phyloP scores from a whole-genome alignment of 2,797 vertebrate species.

The Gymnocypris eckloni region DNA sequence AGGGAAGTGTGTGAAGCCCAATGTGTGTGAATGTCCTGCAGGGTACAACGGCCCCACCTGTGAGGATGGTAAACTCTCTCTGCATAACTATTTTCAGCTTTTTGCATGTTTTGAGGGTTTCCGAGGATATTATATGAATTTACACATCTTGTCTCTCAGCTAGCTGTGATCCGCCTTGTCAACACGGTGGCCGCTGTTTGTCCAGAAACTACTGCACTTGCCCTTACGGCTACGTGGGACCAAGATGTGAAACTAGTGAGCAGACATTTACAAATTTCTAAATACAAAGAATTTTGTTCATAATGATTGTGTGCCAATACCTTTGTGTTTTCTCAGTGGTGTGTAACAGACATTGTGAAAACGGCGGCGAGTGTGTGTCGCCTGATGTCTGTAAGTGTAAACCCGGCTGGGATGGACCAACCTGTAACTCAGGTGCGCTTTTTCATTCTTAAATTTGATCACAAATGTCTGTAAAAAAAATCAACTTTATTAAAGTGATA shows the following conservation, averaged over 20 bases:
- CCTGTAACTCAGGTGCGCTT: constrained; percentile 85
- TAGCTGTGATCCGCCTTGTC: constrained; percentile 85
- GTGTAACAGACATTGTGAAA: constrained; percentile 93
- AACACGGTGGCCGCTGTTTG: constrained; percentile 85
- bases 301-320: not conserved
- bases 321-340: constrained; percentile 79
- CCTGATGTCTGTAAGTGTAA: constrained; percentile 88
- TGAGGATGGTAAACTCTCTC: constrained; percentile 81
- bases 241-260: constrained; percentile 92
- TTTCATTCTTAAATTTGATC: constrained; percentile 2
- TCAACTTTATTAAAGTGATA: not conserved
- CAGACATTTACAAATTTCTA: not conserved
- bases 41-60: constrained; percentile 83
- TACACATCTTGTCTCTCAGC: constrained; percentile 70
- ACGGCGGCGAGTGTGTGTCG: constrained; percentile 86
- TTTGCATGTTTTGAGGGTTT: not conserved
- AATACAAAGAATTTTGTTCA: not conserved
- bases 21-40: constrained; percentile 82
- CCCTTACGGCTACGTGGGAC: constrained; percentile 90
- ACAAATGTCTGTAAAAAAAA: not conserved
- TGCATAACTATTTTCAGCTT: not conserved
- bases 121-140: not conserved
- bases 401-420: constrained; percentile 88
- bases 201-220: constrained; percentile 89
- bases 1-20: constrained; percentile 86